Conservation (phyloP, 2,113 vertebrate species). For the Pangasianodon hypophthalmus region DNA sequence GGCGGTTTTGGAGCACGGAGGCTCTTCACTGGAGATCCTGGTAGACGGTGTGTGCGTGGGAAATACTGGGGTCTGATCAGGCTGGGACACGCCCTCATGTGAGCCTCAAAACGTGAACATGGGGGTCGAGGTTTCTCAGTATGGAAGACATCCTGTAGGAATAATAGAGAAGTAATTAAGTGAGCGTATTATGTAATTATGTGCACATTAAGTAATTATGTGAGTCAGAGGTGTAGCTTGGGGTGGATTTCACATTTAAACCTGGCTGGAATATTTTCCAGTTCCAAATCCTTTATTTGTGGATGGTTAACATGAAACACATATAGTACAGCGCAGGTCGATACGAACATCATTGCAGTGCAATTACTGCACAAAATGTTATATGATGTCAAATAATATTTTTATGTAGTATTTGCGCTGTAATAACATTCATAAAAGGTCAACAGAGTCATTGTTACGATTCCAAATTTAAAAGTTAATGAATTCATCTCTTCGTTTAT, state of each 20-base stretch:
- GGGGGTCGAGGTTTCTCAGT: slow-evolving; percentile 17
- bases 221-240: not conserved
- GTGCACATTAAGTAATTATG: not conserved
- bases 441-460: not conserved
- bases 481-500: not conserved
- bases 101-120: slow-evolving; percentile 69
- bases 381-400: not conserved
- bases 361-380: not conserved
- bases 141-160: slow-evolving; percentile 50
- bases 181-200: not conserved
- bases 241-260: not conserved
- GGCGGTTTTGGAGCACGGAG: slow-evolving; percentile 28
- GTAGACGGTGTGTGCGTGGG: slow-evolving; percentile 49
- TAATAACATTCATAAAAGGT: not conserved
- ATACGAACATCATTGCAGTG: not conserved
- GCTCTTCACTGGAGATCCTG: slow-evolving; percentile 31
- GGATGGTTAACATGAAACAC: not conserved
- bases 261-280: no score
- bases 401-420: not conserved
- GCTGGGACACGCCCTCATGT: slow-evolving; percentile 67
- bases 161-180: not conserved
- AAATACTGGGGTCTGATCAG: slow-evolving; percentile 48
- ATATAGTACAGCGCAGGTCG: not conserved
- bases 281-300: not conserved
- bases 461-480: no score